A percentile compares a stretch with the other conserved stretches of the same genome.
phyloP scores from a whole-genome alignment of 1,140 invertebrate species.

The Aradophagus sp. region DNA sequence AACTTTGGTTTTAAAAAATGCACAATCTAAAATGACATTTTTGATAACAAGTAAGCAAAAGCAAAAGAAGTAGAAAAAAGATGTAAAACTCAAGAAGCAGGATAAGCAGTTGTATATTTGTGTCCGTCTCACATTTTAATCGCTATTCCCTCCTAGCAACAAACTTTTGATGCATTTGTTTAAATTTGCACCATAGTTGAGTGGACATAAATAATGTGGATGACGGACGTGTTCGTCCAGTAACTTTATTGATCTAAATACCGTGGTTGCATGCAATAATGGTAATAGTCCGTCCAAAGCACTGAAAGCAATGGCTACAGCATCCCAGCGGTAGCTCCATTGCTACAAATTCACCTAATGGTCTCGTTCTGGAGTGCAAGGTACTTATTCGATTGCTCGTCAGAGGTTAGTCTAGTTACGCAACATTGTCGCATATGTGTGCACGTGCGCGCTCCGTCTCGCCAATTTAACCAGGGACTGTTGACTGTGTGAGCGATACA shows the following conservation, averaged over 20 bases:
- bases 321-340: conserved; percentile 35
- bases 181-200: neutral
- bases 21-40: too few species aligned
- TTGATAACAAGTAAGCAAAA: too few species aligned
- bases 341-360: conserved; percentile 53
- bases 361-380: conserved; percentile 53
- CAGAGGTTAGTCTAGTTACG: conserved; percentile 53
- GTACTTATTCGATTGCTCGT: conserved; percentile 57
- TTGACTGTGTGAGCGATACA: too few species aligned
- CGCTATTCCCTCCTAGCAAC: too few species aligned
- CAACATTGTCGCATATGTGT: conserved; percentile 48
- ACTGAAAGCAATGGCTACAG: conserved; percentile 31
- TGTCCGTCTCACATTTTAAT: too few species aligned
- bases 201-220: conserved; percentile 20
- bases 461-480: too few species aligned
- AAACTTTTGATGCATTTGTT: too few species aligned
- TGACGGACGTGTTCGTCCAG: conserved; percentile 11
- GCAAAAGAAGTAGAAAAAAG: too few species aligned
- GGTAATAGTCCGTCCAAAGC: conserved; percentile 47
- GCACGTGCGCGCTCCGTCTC: conserved; percentile 34
- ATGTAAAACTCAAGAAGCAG: too few species aligned
- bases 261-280: conserved; percentile 43
- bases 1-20: too few species aligned
- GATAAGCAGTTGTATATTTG: too few species aligned
- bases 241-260: conserved; percentile 49